phyloP scores from a whole-genome alignment of 1,140 invertebrate genomes.

The Arion vulgaris region DNA sequence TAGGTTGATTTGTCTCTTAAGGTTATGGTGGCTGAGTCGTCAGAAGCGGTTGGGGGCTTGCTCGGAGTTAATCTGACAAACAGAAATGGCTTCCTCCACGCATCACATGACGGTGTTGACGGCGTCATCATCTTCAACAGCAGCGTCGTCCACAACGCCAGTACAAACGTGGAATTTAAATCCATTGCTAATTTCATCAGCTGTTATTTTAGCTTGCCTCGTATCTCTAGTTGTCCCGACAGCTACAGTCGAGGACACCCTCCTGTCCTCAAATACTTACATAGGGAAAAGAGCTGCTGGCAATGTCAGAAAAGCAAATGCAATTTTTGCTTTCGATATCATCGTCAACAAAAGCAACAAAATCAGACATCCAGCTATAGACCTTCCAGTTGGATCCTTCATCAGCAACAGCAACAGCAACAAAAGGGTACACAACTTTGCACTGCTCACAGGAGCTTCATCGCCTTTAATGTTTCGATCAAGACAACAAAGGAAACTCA shows the following conservation, averaged over 20 bases:
- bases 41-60: neutral
- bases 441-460: neutral
- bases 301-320: neutral
- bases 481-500: neutral
- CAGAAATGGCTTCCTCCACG: neutral
- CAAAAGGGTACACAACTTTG: neutral
- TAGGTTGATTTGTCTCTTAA: too few relatives aligned
- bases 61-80: neutral
- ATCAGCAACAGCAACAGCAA: neutral
- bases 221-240: neutral
- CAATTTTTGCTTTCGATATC: neutral
- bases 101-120: constrained; percentile 10
- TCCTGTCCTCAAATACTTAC: neutral
- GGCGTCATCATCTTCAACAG: neutral
- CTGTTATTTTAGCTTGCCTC: constrained; percentile 19
- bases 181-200: neutral
- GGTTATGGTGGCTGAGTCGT: constrained; percentile 15
- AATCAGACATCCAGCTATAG: neutral
- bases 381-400: neutral
- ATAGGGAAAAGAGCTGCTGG: neutral
- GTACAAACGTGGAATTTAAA: neutral
- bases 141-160: neutral
- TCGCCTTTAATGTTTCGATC: neutral
- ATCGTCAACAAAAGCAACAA: neutral
- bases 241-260: neutral